A percentile compares a stretch with the other conserved stretches of the same genome.
These are phyloP conservation scores for Netelia virgata DNA, from an alignment of 2,888 invertebrate species.

Conservation along the genomic window DNA sequence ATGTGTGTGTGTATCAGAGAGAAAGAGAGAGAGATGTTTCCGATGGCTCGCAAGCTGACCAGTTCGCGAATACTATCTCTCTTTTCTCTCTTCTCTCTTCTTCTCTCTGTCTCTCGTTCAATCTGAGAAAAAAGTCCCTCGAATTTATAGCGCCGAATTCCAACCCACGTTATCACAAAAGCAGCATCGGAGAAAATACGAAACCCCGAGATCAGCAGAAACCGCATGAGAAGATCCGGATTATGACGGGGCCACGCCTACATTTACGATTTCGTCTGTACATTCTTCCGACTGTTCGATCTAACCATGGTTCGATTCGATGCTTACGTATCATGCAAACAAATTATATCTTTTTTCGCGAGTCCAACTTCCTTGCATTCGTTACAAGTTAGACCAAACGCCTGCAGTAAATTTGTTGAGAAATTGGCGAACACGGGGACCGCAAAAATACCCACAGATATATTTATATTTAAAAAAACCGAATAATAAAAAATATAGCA, in stretches of 20 bases:
- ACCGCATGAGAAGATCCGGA: slow-evolving; percentile 53
- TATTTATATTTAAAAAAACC: too few relatives aligned
- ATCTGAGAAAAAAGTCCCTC: slow-evolving; percentile 27
- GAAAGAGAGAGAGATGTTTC: neutral
- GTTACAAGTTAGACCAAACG: slow-evolving; percentile 1
- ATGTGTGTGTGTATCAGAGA: too few relatives aligned
- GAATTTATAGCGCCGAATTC: slow-evolving; percentile 67
- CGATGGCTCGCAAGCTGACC: slow-evolving; percentile 29
- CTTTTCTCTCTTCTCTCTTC: slow-evolving; percentile 7
- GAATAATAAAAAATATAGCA: too few relatives aligned
- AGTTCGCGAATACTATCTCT: slow-evolving; percentile 27
- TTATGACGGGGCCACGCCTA: slow-evolving; percentile 67
- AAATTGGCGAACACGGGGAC: neutral
- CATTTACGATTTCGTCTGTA: slow-evolving; percentile 47
- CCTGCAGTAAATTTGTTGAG: neutral
- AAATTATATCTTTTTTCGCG: slow-evolving; percentile 26
- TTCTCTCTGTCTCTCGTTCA: slow-evolving; percentile 7
- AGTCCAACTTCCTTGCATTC: slow-evolving; percentile 17
- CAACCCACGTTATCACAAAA: slow-evolving; percentile 63
- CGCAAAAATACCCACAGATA: neutral
- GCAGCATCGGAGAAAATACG: slow-evolving; percentile 53
- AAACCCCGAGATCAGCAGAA: slow-evolving; percentile 51
- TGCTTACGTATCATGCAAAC: slow-evolving; percentile 37
- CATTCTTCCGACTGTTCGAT: slow-evolving; percentile 12
- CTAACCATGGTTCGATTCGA: slow-evolving; percentile 15